A percentile compares a stretch with the other conserved stretches of the same genome.
Evolutionary conservation across 2,888 invertebrate genomes (phyloP).

Genomic region (Melinaea menophilus): DNA sequence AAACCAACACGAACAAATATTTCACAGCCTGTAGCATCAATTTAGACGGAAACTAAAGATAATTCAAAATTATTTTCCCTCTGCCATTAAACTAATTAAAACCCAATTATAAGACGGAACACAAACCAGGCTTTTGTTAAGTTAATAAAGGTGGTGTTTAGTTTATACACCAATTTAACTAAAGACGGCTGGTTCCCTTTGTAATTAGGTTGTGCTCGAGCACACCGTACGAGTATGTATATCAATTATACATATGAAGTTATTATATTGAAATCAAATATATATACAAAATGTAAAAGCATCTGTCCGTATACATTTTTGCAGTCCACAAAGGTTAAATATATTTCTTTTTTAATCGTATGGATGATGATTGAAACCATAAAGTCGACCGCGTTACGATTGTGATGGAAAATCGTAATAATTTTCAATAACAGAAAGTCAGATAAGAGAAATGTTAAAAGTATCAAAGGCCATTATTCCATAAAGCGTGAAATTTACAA

Average conservation of each 20-base stretch:
- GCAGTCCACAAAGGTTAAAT: too few relatives aligned
- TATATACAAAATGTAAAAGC: too few relatives aligned
- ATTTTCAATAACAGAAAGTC: too few relatives aligned
- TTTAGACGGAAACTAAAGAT: neutral
- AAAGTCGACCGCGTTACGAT: too few relatives aligned
- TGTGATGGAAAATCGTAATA: too few relatives aligned
- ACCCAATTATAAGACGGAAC: conserved; percentile 3
- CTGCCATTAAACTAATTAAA: conserved; percentile 6
- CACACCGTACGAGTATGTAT: neutral
- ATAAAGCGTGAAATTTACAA: conserved; percentile 18
- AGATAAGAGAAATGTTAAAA: conserved; percentile 3
- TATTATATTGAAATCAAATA: too few relatives aligned
- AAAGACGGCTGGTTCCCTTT: neutral
- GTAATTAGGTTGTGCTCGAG: neutral
- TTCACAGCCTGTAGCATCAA: neutral
- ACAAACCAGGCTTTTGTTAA: conserved; percentile 3
- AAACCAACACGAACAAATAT: neutral
- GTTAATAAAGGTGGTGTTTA: conserved; percentile 1
- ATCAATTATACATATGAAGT: neutral
- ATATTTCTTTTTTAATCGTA: too few relatives aligned
- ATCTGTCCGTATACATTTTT: too few relatives aligned
- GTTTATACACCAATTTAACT: conserved; percentile 3
- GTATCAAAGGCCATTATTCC: conserved; percentile 12
- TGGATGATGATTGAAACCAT: too few relatives aligned
- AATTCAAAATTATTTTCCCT: conserved; percentile 3